phyloP scores from a whole-genome alignment of 2,113 vertebrate species.

The Puffinus mauretanicus region DNA sequence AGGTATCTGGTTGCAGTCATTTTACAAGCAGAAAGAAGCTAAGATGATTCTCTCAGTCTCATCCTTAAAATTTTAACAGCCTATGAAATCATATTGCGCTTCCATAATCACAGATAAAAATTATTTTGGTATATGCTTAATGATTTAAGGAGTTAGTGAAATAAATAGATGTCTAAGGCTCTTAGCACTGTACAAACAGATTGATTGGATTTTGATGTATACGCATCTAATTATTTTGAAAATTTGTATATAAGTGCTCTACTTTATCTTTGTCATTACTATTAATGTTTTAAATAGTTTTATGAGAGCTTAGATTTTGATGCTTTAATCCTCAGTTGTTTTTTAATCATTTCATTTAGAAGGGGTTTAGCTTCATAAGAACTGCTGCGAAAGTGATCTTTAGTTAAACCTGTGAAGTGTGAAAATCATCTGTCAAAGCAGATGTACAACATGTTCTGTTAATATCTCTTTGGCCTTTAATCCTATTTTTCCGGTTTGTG shows the following conservation, averaged over 20 bases:
- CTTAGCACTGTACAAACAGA: not conserved
- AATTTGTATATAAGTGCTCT: not conserved
- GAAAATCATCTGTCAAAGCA: constrained; percentile 67
- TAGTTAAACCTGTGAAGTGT: constrained; percentile 61
- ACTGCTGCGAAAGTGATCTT: constrained; percentile 36
- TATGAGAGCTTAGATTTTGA: not conserved
- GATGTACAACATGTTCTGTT: constrained; percentile 23
- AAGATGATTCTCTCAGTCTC: not conserved
- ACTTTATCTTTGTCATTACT: not conserved
- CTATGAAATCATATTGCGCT: not conserved
- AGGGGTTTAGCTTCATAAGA: constrained; percentile 18
- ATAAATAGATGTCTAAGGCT: not conserved
- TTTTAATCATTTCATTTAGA: constrained; percentile 2
- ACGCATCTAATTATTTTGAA: not conserved
- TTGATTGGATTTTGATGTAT: not conserved
- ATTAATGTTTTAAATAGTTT: not conserved
- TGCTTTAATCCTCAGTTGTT: constrained; percentile 14
- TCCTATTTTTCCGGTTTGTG: not conserved
- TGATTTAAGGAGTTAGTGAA: not conserved
- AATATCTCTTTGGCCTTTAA: constrained; percentile 52
- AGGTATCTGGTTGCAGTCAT: not conserved
- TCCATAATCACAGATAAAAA: not conserved
- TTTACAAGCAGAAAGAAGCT: not conserved
- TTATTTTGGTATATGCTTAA: not conserved
- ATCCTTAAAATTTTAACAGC: not conserved